Conservation (phyloP, 2,113 vertebrate species). For the Zootoca vivipara region DNA sequence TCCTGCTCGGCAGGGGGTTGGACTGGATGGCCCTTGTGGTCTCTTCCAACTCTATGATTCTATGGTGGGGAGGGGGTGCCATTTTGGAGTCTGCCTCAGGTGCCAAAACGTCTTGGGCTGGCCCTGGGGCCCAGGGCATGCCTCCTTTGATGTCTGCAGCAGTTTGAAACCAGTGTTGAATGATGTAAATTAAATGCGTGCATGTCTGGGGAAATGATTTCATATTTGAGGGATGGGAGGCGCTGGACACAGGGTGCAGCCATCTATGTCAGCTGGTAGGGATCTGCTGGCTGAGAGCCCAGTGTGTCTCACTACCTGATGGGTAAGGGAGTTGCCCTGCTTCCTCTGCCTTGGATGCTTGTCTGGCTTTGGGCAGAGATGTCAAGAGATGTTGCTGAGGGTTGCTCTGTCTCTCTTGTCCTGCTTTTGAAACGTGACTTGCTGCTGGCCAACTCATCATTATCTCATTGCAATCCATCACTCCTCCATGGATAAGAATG, state of each 20-base stretch:
- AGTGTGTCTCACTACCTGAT: background rate
- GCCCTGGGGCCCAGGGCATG: background rate
- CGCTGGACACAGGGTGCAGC: background rate
- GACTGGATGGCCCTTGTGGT: no score
- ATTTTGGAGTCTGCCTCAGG: no score
- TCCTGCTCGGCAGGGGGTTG: no score
- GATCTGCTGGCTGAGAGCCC: background rate
- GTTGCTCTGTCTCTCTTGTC: no score
- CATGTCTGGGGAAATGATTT: background rate
- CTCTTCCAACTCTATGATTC: no score
- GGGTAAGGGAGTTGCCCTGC: no score
- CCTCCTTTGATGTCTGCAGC: background rate
- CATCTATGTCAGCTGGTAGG: background rate
- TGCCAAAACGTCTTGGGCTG: no score
- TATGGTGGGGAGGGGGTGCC: no score
- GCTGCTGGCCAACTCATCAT: background rate
- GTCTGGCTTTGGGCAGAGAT: background rate
- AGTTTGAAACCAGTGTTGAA: background rate
- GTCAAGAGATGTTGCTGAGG: no score
- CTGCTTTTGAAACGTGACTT: background rate
- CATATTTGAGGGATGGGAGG: background rate
- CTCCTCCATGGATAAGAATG: background rate
- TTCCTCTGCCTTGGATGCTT: background rate
- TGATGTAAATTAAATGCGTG: background rate
- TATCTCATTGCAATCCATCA: background rate